Evolutionary conservation across 2,888 invertebrate genomes (phyloP).

Genomic region (Pristionchus exspectatus): DNA sequence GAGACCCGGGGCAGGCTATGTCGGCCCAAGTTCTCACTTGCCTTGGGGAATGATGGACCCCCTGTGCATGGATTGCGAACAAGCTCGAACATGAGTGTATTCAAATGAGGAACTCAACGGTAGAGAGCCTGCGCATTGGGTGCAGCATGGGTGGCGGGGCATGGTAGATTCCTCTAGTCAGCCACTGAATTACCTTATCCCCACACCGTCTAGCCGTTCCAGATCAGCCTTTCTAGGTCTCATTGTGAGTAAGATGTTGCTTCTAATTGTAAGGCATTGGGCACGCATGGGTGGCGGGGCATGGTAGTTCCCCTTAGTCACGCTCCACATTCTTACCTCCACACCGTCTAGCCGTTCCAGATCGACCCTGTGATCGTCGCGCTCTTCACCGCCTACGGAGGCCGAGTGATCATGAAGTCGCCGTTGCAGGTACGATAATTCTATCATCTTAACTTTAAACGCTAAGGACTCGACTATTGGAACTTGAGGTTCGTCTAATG

Average conservation of each 20-base stretch:
- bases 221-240: conserved; percentile 59
- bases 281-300: background rate
- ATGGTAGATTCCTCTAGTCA: background rate
- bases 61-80: background rate
- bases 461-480: too few relatives aligned
- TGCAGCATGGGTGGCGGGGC: too few relatives aligned
- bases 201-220: conserved; percentile 28
- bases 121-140: too few relatives aligned
- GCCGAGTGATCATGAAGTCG: conserved; percentile 68
- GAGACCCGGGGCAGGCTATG: too few relatives aligned
- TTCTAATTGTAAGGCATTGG: background rate
- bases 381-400: conserved; percentile 72
- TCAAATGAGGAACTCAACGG: too few relatives aligned
- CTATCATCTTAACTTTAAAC: too few relatives aligned
- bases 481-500: too few relatives aligned
- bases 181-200: background rate
- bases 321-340: background rate
- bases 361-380: conserved; percentile 68
- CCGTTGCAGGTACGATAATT: conserved; percentile 64
- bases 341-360: conserved; percentile 50
- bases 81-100: too few relatives aligned
- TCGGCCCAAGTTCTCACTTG: too few relatives aligned
- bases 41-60: background rate
- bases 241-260: too few relatives aligned
- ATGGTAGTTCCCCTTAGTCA: background rate